phyloP scores from a whole-genome alignment of 2,113 vertebrate genomes.

The Labeo rohita region DNA sequence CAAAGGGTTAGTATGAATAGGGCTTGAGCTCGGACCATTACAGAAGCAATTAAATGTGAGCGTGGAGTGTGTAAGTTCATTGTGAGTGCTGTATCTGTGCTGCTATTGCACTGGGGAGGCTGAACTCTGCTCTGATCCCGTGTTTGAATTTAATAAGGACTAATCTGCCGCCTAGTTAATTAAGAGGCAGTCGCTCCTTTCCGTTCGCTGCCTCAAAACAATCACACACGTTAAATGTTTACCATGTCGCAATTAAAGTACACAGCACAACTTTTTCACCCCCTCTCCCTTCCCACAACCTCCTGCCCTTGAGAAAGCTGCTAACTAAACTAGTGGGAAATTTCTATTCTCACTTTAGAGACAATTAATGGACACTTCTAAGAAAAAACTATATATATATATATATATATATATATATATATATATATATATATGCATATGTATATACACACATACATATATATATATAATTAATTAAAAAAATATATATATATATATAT shows the following conservation, averaged over 20 bases:
- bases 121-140: constrained; percentile 74
- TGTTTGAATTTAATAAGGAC: constrained; percentile 74
- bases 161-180: constrained; percentile 77
- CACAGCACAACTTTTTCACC: constrained; percentile 49
- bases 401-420: not conserved
- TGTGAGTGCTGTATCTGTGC: constrained; percentile 29
- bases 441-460: not conserved
- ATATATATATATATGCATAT: not conserved
- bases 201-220: constrained; percentile 68
- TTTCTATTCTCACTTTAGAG: not conserved
- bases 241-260: constrained; percentile 71
- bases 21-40: constrained; percentile 78
- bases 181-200: constrained; percentile 71
- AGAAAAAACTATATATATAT: too few relatives aligned
- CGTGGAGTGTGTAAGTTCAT: constrained; percentile 51
- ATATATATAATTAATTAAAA: not conserved
- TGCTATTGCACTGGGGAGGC: constrained; percentile 69
- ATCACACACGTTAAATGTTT: constrained; percentile 74
- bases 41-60: constrained; percentile 81
- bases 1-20: constrained; percentile 73
- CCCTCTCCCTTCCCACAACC: constrained; percentile 8
- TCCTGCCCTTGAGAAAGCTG: constrained; percentile 17
- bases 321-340: not conserved
- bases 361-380: too few relatives aligned
- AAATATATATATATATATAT: too few relatives aligned